Base-by-base conservation (phyloP, 2,888 invertebrate genomes). In the Salpingus planirostris region DNA sequence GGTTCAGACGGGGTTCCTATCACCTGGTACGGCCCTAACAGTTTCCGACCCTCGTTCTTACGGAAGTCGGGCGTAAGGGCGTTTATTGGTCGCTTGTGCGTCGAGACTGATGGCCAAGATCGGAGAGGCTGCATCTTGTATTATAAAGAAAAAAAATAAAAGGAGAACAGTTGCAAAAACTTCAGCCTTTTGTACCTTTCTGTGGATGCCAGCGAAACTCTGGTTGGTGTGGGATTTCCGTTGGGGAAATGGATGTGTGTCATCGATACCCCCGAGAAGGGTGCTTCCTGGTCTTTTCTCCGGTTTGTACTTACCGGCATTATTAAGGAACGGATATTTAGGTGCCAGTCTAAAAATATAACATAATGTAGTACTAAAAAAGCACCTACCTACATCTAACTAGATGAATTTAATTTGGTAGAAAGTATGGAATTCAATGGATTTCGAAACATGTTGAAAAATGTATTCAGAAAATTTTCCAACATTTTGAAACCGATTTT, bases 11-110 rank as follows among this genome's bases (percentile, higher is more conserved):
- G 39, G 38, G n/a, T n/a, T 42, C 41, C 36, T 50, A 50, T 57
- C 58, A 58, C 56, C 58, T 57, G 58, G 58, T 46, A 27, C 26
- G 25, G n/a, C 14, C 29, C 21, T 11, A 26, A 8, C 14, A 14
- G 31, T 21, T 12, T 27, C 10, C 27, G 21, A 35, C 37, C 34
- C 31, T 29, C 30, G 38, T 36, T 40, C 38, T 37, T 37, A 40
- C 38, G 41, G 33, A 38, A 38, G 41, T 36, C 15, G 26, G 21
- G 22, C 21, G 34, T 33, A 38, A 36, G 38, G 38, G 6, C 28
- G 12, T 27, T 41, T 41, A 29, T 41, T 31, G 31, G 29, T 15
- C 29, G 31, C 18, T 28, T 23, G 22, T 13, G 25, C 31, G n/a
- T n/a, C n/a, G n/a, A n/a, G n/a, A n/a, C n/a, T n/a, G n/a, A n/a